phyloP scores from a whole-genome alignment of 2,113 vertebrate species.

The rat (Rattus norvegicus) region DNA sequence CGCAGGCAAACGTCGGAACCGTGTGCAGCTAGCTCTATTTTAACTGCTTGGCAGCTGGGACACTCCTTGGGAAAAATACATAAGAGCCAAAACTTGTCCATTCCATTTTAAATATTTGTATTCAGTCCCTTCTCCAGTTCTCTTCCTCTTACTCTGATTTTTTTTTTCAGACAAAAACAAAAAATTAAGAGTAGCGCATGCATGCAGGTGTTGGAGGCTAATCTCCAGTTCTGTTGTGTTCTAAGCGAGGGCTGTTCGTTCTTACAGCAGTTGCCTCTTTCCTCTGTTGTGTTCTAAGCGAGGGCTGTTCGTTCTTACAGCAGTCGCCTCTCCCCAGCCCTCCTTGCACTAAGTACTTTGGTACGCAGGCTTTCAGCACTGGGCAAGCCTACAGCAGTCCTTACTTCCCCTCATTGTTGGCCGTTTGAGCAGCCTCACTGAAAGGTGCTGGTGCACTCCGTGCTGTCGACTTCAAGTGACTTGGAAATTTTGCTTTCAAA shows the following conservation, averaged over 20 bases:
- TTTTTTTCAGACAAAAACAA: neutral
- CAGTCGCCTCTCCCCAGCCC: conserved; percentile 38
- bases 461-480: conserved; percentile 65
- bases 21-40: conserved; percentile 72
- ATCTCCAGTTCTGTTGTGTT: conserved; percentile 59
- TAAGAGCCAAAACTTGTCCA: conserved; percentile 80
- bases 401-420: conserved; percentile 70
- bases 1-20: conserved; percentile 72
- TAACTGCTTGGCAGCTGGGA: conserved; percentile 75
- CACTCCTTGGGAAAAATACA: conserved; percentile 56
- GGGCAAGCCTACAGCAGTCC: conserved; percentile 66
- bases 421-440: conserved; percentile 68
- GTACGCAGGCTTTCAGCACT: neutral
- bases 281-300: conserved; percentile 64
- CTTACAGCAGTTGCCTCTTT: neutral
- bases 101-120: conserved; percentile 80
- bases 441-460: conserved; percentile 71
- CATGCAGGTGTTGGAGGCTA: conserved; percentile 16
- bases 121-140: neutral
- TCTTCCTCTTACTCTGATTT: conserved; percentile 13
- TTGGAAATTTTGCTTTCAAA: conserved; percentile 64
- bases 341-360: conserved; percentile 29
- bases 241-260: no score
- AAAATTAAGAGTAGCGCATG: conserved; percentile 54
- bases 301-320: conserved; percentile 7